phyloP scores from a whole-genome alignment of 2,888 invertebrate genomes.

The Volucella bombylans region DNA sequence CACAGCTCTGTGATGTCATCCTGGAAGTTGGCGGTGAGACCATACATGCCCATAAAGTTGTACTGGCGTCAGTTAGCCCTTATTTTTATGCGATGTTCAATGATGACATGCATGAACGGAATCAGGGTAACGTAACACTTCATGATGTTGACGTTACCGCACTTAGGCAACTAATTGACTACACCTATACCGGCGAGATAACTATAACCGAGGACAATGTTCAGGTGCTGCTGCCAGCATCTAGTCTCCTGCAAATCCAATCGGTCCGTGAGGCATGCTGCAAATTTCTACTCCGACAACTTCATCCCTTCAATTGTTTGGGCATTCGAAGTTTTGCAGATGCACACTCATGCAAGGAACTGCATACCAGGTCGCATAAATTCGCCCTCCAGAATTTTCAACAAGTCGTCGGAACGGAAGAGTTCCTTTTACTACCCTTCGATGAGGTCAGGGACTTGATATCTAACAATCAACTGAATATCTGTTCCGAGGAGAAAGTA shows the following conservation, averaged over 20 bases:
- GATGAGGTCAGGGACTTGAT: conserved; percentile 87
- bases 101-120: too few species aligned
- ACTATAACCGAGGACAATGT: too few species aligned
- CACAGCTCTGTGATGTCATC: conserved; percentile 84
- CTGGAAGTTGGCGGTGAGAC: conserved; percentile 87
- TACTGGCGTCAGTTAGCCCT: conserved; percentile 89
- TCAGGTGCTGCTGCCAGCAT: too few species aligned
- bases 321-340: too few species aligned
- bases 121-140: too few species aligned
- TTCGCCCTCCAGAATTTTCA: conserved; percentile 88
- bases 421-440: conserved; percentile 87
- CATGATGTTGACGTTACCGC: too few species aligned
- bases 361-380: conserved; percentile 87
- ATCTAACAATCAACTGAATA: conserved; percentile 87
- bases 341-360: conserved; percentile 87
- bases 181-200: too few species aligned
- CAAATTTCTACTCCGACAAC: too few species aligned
- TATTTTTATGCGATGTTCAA: conserved; percentile 92
- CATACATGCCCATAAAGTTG: conserved; percentile 88
- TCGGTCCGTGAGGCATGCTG: too few species aligned
- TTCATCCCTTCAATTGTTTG: too few species aligned
- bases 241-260: too few species aligned
- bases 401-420: conserved; percentile 87
- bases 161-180: too few species aligned
- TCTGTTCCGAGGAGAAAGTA: conserved; percentile 87